phyloP scores from a whole-genome alignment of 2,888 invertebrate genomes.

The Osedax frankpressi region DNA sequence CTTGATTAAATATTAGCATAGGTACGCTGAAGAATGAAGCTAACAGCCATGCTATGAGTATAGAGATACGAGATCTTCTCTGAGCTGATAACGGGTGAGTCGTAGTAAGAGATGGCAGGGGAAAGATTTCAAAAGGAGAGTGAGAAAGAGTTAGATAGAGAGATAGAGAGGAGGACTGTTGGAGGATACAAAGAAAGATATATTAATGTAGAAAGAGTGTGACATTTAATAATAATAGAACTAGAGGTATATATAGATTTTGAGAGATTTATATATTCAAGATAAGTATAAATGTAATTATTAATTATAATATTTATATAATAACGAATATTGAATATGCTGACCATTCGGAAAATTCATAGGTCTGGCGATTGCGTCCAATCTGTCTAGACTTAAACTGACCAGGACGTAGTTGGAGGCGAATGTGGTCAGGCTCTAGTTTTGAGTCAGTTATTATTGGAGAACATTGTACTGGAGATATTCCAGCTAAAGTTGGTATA shows the following conservation, averaged over 20 bases:
- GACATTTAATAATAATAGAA: no score
- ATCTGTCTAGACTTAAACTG: conserved; percentile 38
- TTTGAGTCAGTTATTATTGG: no score
- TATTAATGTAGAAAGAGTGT: no score
- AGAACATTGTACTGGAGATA: no score
- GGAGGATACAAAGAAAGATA: no score
- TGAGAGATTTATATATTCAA: neutral
- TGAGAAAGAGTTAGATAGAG: neutral
- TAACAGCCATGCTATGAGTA: conserved; percentile 33
- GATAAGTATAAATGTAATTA: neutral
- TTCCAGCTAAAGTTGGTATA: no score
- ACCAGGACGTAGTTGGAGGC: conserved; percentile 40
- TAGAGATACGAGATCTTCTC: conserved; percentile 31
- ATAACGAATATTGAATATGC: conserved; percentile 9
- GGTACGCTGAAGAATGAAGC: conserved; percentile 34
- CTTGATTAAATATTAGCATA: conserved; percentile 23
- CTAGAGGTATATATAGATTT: no score
- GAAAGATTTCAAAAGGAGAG: no score
- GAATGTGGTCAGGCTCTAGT: conserved; percentile 35
- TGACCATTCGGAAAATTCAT: conserved; percentile 39
- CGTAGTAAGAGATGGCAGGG: neutral
- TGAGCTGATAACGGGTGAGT: conserved; percentile 27
- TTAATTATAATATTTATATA: neutral
- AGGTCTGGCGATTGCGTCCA: conserved; percentile 41
- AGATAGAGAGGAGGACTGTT: no score